Conservation (phyloP, 2,888 invertebrate species). For the Sarcophaga caerulescens region DNA sequence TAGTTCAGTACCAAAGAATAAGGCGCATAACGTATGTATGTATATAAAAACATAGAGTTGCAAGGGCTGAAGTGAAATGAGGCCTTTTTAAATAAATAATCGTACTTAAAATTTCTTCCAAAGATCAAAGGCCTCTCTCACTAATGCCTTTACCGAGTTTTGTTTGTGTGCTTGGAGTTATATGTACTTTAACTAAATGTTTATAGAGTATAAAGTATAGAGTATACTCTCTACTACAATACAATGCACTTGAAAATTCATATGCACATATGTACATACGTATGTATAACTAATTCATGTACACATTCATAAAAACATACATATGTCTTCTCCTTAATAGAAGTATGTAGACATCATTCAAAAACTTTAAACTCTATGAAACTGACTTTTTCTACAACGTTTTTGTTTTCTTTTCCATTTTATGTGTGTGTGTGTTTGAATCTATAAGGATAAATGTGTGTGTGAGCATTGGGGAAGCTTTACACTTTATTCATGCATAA, state of each 20-base stretch:
- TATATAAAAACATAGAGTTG: background rate
- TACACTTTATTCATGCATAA: conserved; percentile 64
- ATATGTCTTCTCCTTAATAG: conserved; percentile 40
- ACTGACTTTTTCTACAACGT: conserved; percentile 40
- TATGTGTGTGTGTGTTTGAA: conserved; percentile 45
- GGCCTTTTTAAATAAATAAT: too few species aligned
- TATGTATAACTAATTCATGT: too few species aligned
- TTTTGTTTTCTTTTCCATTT: background rate
- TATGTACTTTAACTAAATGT: conserved; percentile 29
- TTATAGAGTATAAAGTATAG: conserved; percentile 22
- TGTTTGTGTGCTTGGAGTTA: background rate
- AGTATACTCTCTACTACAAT: conserved; percentile 8
- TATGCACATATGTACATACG: background rate
- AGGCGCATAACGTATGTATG: background rate
- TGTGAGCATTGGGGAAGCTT: conserved; percentile 46
- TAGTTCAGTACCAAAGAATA: conserved; percentile 57
- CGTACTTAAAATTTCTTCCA: too few species aligned
- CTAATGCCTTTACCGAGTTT: too few species aligned
- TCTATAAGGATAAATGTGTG: conserved; percentile 6
- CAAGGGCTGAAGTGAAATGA: background rate
- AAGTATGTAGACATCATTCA: conserved; percentile 68
- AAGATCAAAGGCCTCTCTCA: too few species aligned
- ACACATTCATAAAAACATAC: background rate
- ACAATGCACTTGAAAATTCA: background rate
- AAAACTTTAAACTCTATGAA: conserved; percentile 62